These are phyloP conservation scores for Parazoanthus atlanticus DNA, from an alignment of 92 coral and sea anemone genomes.

Conservation along the genomic window DNA sequence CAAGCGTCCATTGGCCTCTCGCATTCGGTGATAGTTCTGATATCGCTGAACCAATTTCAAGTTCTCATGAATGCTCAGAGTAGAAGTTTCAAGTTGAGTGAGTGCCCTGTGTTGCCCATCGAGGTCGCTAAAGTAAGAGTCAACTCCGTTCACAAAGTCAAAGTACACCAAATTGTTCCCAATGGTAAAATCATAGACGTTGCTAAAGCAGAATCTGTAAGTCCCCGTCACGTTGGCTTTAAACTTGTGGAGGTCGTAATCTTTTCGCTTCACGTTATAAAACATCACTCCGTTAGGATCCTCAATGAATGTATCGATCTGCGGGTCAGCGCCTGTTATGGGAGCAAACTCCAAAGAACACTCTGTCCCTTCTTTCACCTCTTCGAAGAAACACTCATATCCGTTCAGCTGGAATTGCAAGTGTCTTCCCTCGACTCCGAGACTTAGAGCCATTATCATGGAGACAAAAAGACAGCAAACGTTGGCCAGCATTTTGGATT, in stretches of 20 bases:
- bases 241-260: constrained; percentile 91
- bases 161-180: constrained; percentile 95
- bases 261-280: constrained; percentile 88
- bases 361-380: constrained; percentile 79
- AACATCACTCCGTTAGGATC: constrained; percentile 77
- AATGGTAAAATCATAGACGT: constrained; percentile 91
- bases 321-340: constrained; percentile 93
- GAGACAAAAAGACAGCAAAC: constrained; percentile 16
- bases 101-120: constrained; percentile 72
- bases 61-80: constrained; percentile 81
- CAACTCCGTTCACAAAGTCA: constrained; percentile 89
- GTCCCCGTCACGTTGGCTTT: constrained; percentile 74
- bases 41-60: constrained; percentile 85
- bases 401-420: constrained; percentile 94
- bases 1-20: constrained; percentile 94
- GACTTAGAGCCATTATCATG: constrained; percentile 3
- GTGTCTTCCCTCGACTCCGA: constrained; percentile 71
- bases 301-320: constrained; percentile 82
- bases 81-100: constrained; percentile 89
- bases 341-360: constrained; percentile 97
- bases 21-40: constrained; percentile 90
- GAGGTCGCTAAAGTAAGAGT: constrained; percentile 53
- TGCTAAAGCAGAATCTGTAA: constrained; percentile 93
- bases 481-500: constrained; percentile 10
- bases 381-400: constrained; percentile 95